Evolutionary conservation across 2,113 vertebrate species (phyloP).

Genomic region (Hippocampus abdominalis): DNA sequence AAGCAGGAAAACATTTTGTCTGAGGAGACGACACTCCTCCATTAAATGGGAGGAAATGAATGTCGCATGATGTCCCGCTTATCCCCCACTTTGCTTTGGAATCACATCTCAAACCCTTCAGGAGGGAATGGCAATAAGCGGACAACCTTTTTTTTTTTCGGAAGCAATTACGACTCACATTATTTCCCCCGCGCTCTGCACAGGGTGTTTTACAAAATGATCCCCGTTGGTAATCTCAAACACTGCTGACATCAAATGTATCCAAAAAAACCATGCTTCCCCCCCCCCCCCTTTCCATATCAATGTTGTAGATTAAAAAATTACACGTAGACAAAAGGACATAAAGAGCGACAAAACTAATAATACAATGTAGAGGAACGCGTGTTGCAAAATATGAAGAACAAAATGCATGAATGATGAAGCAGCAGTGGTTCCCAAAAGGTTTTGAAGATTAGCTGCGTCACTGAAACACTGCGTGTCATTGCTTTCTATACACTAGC

Average conservation of each 20-base stretch:
- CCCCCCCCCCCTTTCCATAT: background rate
- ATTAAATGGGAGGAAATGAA: constrained; percentile 19
- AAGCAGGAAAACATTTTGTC: background rate
- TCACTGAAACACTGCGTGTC: too few species aligned
- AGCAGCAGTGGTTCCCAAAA: background rate
- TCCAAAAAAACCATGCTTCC: constrained; percentile 19
- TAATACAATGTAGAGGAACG: background rate
- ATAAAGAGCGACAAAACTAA: constrained; percentile 1
- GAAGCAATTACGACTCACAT: constrained; percentile 29
- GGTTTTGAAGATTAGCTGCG: background rate
- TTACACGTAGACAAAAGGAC: constrained; percentile 9
- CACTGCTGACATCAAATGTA: constrained; percentile 18
- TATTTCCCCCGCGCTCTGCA: constrained; percentile 11
- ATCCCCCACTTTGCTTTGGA: constrained; percentile 17
- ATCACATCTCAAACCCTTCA: constrained; percentile 23
- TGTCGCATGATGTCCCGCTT: constrained; percentile 29
- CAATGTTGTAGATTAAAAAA: constrained; percentile 1
- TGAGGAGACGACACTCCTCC: background rate
- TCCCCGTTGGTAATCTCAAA: constrained; percentile 36
- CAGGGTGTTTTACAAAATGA: constrained; percentile 42
- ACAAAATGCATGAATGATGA: constrained; percentile 4
- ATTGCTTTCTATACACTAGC: too few species aligned
- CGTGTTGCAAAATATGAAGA: constrained; percentile 17
- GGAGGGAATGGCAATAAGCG: constrained; percentile 26
- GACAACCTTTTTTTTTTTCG: constrained; percentile 36